Conservation (phyloP, 2,113 vertebrate genomes). For the Hiodon alosoides region DNA sequence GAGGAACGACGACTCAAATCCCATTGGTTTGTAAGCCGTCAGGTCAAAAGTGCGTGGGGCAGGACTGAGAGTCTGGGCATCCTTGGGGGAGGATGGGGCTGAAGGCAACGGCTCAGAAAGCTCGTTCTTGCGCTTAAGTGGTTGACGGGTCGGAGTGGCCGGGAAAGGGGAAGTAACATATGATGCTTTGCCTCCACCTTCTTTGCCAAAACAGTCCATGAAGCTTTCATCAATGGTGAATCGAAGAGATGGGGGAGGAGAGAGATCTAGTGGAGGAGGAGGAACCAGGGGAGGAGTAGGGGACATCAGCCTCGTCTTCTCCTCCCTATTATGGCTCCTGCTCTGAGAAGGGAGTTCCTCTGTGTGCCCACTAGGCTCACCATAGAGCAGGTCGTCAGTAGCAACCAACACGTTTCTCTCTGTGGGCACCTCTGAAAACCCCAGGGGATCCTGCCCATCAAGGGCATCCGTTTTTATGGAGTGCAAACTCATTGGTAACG, state of each 20-base stretch:
- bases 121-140: constrained; percentile 75
- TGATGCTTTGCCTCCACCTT: constrained; percentile 55
- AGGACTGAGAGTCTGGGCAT: constrained; percentile 47
- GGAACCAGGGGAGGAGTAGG: constrained; percentile 51
- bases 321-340: constrained; percentile 34
- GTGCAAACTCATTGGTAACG: constrained; percentile 47
- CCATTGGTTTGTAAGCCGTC: constrained; percentile 83
- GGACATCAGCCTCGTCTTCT: constrained; percentile 43
- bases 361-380: constrained; percentile 45
- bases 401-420: constrained; percentile 52
- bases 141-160: constrained; percentile 60
- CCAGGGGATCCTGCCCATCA: constrained; percentile 34
- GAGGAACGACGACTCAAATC: constrained; percentile 91
- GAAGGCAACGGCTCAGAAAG: constrained; percentile 52
- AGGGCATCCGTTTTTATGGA: constrained; percentile 40
- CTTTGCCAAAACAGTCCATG: constrained; percentile 41
- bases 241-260: constrained; percentile 56
- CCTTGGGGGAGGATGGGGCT: constrained; percentile 51
- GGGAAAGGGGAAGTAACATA: constrained; percentile 41
- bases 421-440: constrained; percentile 34
- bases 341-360: constrained; percentile 35
- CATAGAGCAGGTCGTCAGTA: constrained; percentile 58
- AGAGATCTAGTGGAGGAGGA: constrained; percentile 58
- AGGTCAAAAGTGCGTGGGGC: constrained; percentile 73
- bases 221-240: constrained; percentile 47